A percentile compares a stretch with the other conserved stretches of the same genome.
Conservation (phyloP, 2,113 vertebrate genomes). For the Caloenas nicobarica region DNA sequence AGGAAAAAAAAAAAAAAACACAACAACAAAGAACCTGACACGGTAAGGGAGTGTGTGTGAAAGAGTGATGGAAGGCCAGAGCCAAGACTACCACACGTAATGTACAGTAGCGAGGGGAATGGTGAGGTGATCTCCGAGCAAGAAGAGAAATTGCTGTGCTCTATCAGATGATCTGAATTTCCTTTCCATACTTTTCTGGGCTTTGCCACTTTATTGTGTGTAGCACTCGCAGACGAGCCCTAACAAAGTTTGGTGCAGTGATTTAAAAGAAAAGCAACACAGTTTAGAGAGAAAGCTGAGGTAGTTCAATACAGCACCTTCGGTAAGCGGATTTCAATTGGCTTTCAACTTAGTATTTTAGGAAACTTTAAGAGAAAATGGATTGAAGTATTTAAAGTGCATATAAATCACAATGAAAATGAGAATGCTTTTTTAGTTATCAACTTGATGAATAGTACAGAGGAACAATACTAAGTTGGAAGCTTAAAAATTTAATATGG, state of each 20-base stretch:
- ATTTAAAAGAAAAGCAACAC: background rate
- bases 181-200: background rate
- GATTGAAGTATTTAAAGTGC: constrained; percentile 14
- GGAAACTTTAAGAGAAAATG: constrained; percentile 17
- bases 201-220: background rate
- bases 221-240: background rate
- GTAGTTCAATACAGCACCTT: background rate
- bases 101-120: background rate
- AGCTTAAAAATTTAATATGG: constrained; percentile 44
- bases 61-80: background rate
- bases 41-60: background rate
- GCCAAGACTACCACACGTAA: background rate
- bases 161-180: background rate
- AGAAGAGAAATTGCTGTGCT: background rate
- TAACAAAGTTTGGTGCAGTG: background rate
- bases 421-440: background rate
- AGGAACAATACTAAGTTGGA: constrained; percentile 31
- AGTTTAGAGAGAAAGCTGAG: background rate
- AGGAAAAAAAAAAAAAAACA: background rate
- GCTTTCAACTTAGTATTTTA: background rate
- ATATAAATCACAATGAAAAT: background rate
- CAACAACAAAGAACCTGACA: background rate
- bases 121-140: background rate
- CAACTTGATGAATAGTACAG: constrained; percentile 19
- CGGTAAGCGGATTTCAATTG: background rate